These are phyloP conservation scores for Idris sp. DNA, from an alignment of 1,140 invertebrate species.

Conservation along the genomic window DNA sequence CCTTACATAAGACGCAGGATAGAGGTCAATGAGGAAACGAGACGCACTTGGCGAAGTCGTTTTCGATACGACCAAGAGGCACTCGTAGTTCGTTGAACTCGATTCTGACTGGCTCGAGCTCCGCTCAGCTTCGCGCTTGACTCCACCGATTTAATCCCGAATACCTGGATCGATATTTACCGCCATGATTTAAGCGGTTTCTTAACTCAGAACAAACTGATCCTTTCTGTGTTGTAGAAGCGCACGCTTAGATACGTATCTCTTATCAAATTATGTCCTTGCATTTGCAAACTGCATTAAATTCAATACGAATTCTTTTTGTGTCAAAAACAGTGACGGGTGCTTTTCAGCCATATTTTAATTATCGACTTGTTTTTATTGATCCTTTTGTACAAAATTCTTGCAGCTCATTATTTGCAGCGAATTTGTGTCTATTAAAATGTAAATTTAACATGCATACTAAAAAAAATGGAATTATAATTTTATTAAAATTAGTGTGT, in stretches of 20 bases:
- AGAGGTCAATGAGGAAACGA: conserved; percentile 65
- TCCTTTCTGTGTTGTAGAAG: conserved; percentile 35
- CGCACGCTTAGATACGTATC: conserved; percentile 25
- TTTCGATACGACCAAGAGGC: conserved; percentile 63
- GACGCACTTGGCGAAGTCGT: conserved; percentile 62
- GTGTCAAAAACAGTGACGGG: conserved; percentile 24
- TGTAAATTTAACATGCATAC: too few relatives aligned
- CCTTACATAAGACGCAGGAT: conserved; percentile 53
- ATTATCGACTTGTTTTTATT: too few relatives aligned
- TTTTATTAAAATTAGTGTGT: too few relatives aligned
- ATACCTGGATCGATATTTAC: conserved; percentile 65
- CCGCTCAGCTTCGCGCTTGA: conserved; percentile 63
- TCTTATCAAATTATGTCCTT: conserved; percentile 35
- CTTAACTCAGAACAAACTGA: conserved; percentile 52
- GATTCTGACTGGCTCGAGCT: conserved; percentile 62
- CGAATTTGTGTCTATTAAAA: too few relatives aligned
- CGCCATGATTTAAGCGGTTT: conserved; percentile 61
- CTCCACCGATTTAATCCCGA: conserved; percentile 65
- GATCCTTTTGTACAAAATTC: too few relatives aligned
- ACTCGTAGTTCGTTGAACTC: conserved; percentile 67
- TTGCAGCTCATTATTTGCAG: too few relatives aligned
- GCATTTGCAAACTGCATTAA: conserved; percentile 19
- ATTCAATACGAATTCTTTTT: too few relatives aligned
- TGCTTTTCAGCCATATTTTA: too few relatives aligned
- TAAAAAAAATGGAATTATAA: too few relatives aligned